Base-by-base conservation (phyloP, 2,888 invertebrate genomes). In the Rhamnusium bicolor region DNA sequence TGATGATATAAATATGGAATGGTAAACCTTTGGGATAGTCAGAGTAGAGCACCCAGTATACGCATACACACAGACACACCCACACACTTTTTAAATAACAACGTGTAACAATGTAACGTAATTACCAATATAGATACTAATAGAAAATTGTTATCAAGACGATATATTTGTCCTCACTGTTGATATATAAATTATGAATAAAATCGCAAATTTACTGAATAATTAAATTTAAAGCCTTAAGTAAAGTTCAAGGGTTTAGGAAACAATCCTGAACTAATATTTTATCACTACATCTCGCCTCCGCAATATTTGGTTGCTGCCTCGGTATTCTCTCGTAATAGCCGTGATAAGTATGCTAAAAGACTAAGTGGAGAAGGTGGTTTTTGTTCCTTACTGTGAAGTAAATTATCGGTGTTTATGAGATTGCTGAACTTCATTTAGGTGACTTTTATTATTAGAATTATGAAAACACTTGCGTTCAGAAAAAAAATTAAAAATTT, bases 241-340 rank as follows among this genome's bases (percentile, higher is more conserved):
- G 32, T 47, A 65, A 65, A 65, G 65, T 65, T 54, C 7, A 29
- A 65, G 53, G 65, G 65, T 65, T 65, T 53, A 65, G 65, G 53
- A 65, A 65, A 65, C 65, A 65, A 65, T 65, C 65, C 65, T 65
- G 65, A 65, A 65, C 65, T 65, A 65, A 65, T 65, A 65, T 65
- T 65, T 65, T 65, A 65, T 63, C 47, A 63, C 65, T 40, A 29
- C 49, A 40, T 51, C 65, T 49, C 47, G n/a, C 46, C 21, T 61
- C 24, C n/a, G 18, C 46, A 46, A 47, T 61, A 61, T 61, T 47
- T 61, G 61, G 61, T 21, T 27, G 21, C 49, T 27, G 32, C 61
- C 18, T n/a, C 62, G 49, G 19, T 27, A 49, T 63, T 46, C 49
- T 14, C 49, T 27, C 24, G 16, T 16, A 58, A 27, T 47, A 16